These are phyloP conservation scores for Microtus oregoni DNA, from an alignment of 2,113 vertebrate genomes.

Conservation along the genomic window DNA sequence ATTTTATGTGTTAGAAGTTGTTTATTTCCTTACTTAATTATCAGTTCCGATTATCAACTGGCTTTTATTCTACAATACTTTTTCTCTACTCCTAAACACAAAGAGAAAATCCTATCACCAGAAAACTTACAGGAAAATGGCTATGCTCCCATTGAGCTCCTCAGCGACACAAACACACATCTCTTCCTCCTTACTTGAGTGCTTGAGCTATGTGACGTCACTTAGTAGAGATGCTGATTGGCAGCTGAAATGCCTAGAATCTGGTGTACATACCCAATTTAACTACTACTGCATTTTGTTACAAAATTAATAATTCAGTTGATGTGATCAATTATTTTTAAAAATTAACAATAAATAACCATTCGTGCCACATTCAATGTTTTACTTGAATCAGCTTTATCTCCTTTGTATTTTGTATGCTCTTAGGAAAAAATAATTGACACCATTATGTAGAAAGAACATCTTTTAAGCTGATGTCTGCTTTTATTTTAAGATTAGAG, in stretches of 20 bases:
- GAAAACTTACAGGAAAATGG: too few species aligned
- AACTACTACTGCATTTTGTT: background rate
- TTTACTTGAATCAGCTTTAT: background rate
- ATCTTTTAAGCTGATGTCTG: background rate
- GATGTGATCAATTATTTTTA: background rate
- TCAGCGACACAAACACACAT: fast-evolving
- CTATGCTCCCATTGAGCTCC: background rate
- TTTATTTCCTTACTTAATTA: background rate
- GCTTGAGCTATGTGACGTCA: background rate
- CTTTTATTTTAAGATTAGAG: slow-evolving; percentile 42
- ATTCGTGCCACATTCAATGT: background rate
- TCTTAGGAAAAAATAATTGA: background rate
- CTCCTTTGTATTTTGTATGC: background rate
- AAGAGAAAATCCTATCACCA: background rate
- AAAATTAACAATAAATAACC: background rate
- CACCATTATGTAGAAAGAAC: background rate
- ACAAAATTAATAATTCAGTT: background rate
- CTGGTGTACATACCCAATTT: background rate
- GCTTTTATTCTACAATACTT: background rate
- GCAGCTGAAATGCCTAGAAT: background rate
- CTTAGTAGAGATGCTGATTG: background rate
- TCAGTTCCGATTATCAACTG: background rate
- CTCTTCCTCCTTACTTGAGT: background rate
- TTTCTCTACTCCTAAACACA: background rate
- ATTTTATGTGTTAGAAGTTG: background rate